Conservation (phyloP, 2,888 invertebrate species). For the Oligia latruncula region DNA sequence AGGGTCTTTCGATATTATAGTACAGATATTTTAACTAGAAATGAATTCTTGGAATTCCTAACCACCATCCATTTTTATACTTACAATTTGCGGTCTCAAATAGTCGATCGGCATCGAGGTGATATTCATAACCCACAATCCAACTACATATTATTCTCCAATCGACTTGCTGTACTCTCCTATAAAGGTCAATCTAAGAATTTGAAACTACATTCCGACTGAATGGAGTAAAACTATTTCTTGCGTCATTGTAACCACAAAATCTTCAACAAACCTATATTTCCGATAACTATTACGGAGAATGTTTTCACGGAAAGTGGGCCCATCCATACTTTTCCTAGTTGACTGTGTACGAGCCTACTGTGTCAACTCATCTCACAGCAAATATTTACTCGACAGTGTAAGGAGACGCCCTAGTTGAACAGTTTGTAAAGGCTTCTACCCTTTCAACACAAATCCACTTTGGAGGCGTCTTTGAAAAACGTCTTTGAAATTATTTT, state of each 20-base stretch:
- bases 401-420: slow-evolving; percentile 79
- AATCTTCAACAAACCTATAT: slow-evolving; percentile 14
- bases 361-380: slow-evolving; percentile 82
- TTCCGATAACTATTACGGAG: slow-evolving; percentile 42
- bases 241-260: not conserved
- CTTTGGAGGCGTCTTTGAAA: slow-evolving; percentile 74
- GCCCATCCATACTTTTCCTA: slow-evolving; percentile 63
- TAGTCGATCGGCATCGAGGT: not conserved
- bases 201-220: not conserved
- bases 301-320: slow-evolving; percentile 55
- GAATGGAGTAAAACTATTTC: not conserved
- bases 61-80: not conserved
- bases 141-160: not conserved
- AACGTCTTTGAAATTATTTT: slow-evolving; percentile 69
- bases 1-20: slow-evolving; percentile 20
- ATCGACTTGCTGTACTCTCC: not conserved
- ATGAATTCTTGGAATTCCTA: not conserved
- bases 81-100: not conserved
- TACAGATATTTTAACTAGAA: slow-evolving; percentile 4
- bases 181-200: not conserved
- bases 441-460: slow-evolving; percentile 79
- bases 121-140: not conserved
- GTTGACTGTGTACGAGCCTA: slow-evolving; percentile 68
- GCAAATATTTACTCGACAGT: slow-evolving; percentile 80
- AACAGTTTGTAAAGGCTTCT: slow-evolving; percentile 74